A percentile compares a stretch with the other conserved stretches of the same genome.
These are phyloP conservation scores for Dicyrtomina minuta DNA, from an alignment of 2,888 invertebrate species.

Conservation along the genomic window DNA sequence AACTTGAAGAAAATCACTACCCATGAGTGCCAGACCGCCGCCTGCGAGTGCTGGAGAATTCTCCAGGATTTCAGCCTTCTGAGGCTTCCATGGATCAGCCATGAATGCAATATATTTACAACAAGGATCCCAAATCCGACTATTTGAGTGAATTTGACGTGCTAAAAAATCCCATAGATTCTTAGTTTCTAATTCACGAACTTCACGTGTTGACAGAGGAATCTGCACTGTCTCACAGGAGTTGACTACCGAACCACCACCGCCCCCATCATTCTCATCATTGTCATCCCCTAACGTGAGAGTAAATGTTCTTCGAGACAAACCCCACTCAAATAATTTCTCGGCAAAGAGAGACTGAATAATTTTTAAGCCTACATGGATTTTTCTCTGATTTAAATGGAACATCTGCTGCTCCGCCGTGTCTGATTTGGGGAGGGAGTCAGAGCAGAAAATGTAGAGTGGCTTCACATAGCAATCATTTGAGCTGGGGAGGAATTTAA, in stretches of 20 bases:
- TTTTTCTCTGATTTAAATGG: constrained; percentile 58
- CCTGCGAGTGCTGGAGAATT: constrained; percentile 71
- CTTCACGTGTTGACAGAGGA: constrained; percentile 68
- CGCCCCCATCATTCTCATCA: too few species aligned
- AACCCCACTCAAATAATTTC: constrained; percentile 76
- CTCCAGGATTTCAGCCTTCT: constrained; percentile 54
- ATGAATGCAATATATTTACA: constrained; percentile 87
- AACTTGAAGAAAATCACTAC: constrained; percentile 84
- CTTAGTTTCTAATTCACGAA: constrained; percentile 71
- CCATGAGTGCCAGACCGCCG: constrained; percentile 87
- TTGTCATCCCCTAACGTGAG: constrained; percentile 63
- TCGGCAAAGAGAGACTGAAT: constrained; percentile 85
- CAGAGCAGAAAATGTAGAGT: constrained; percentile 27
- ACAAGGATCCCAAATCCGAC: constrained; percentile 65
- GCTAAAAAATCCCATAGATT: constrained; percentile 84
- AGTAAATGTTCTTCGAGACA: constrained; percentile 78
- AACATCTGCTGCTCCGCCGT: constrained; percentile 6
- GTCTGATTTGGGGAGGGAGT: neutral
- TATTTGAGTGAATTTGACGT: constrained; percentile 73
- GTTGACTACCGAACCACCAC: constrained; percentile 59
- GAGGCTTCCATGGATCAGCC: constrained; percentile 79
- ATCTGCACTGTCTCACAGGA: constrained; percentile 74
- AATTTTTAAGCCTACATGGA: constrained; percentile 73
- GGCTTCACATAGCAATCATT: constrained; percentile 29
- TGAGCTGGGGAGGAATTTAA: constrained; percentile 30